Base-by-base conservation (phyloP, 1,140 invertebrate genomes). In the Pseudomyrmex pallidus region DNA sequence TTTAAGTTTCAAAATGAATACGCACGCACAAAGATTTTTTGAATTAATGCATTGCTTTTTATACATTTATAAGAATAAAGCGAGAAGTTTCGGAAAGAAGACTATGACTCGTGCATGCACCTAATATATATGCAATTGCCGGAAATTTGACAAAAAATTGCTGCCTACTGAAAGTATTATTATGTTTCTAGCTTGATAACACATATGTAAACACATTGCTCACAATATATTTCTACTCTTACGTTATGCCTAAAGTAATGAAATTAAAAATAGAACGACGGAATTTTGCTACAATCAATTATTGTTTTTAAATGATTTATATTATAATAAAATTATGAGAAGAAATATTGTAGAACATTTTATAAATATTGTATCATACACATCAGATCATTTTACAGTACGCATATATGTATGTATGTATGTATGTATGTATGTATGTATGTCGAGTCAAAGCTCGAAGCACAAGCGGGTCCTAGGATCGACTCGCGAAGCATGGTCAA, bases 331-430 rank as follows among this genome's bases (percentile, higher is more conserved):
- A 84, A 50, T 17, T 17, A 85, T 67, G 72, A 84, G 57, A 74
- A 17, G 25, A 62, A 70, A 1, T 54, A 57, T 54, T 80, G 25
- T 84, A 76, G 46, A 46, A 56, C 68, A 66, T 74, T 86, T 66
- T 85, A 88, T 84, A 85, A 87, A 90, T 87, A 91, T 25, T 90
- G 87, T 91, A 90, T 64, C 77, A 90, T 90, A 87, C 35, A 35
- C 35, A 25, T 13, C 48, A 86, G 46, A 83, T 35, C 5, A 35
- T 85, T 89, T 85, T 78, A 85, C 56, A 74, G 83, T 82, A 67
- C 35, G 22, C 35, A 73, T 61, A 83, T 66, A 22, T 61, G 7
- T 35, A 56, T 50, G 50, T 35, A 35, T 25, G 2, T 25, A 35
- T 35, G 20, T n/a, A n/a, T n/a, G n/a, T n/a, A n/a, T n/a, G n/a